Base-by-base conservation (phyloP, 2,888 invertebrate species). In the Hydriomena furcata region DNA sequence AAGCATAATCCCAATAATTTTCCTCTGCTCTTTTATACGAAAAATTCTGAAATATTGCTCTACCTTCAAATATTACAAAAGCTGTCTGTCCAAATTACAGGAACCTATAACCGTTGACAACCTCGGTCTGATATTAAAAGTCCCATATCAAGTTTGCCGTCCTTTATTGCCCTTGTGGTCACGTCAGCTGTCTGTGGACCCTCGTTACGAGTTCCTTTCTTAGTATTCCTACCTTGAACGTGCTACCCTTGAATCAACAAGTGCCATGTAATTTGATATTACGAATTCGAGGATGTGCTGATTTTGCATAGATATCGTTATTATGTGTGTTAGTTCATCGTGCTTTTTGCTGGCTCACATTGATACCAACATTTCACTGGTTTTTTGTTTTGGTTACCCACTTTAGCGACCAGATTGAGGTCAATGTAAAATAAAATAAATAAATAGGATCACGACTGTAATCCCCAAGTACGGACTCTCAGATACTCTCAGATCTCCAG, bases 141-240 rank as follows among this genome's bases (percentile, higher is more conserved):
- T 78, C 82, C 79, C 72, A 66, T 63, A 71, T 79, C 79, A 80
- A 74, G 73, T 67, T 66, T 54, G 63, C 57, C 65, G 37, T 49
- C 46, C 52, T 59, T 55, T 52, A 58, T 57, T 58, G 61, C 44
- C 40, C 57, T 53, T 57, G 79, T 70, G 79, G 80, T 79, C 64
- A 68, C 73, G 78, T 80, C 79, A 77, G 68, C 76, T 74, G 77
- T 76, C 80, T 58, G 43, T 48, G 56, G 68, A 81, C 81, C 82
- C 80, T 71, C 73, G 82, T 81, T 80, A 80, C 65, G 52, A 38
- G 43, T 43, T 51, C 61, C 52, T 56, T 57, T 60, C 60, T 55
- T 50, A 49, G 52, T 61, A 58, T 62, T 57, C 38, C 52, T 62
- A 63, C 61, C 63, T 61, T 56, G 21, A 44, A 58, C 50, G 54